phyloP scores from a whole-genome alignment of 2,113 vertebrate species.

The Dunckerocampus dactyliophorus region DNA sequence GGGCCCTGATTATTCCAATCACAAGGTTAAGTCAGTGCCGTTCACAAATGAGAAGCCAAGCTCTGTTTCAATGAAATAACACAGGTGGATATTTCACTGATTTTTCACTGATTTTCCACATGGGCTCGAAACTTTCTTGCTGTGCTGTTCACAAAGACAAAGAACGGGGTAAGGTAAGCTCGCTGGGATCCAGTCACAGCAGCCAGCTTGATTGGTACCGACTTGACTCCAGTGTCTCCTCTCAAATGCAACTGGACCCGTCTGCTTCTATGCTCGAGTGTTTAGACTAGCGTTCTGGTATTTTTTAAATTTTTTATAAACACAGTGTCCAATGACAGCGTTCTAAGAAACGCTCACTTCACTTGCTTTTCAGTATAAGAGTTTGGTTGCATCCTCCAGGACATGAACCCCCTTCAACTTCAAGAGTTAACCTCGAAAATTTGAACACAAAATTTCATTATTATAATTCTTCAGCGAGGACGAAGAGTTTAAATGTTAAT shows the following conservation, averaged over 20 bases:
- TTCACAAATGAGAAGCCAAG: conserved; percentile 40
- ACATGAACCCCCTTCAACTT: conserved; percentile 29
- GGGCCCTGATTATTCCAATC: conserved; percentile 51
- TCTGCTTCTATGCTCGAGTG: neutral
- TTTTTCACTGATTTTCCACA: conserved; percentile 41
- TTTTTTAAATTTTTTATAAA: neutral
- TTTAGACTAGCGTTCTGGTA: conserved; percentile 1
- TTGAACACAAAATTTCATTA: conserved; percentile 10
- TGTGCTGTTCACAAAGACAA: conserved; percentile 18
- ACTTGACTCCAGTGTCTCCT: neutral
- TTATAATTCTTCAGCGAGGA: conserved; percentile 16
- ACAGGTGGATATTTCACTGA: conserved; percentile 49
- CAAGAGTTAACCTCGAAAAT: conserved; percentile 33
- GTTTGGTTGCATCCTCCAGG: neutral
- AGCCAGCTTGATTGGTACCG: conserved; percentile 3
- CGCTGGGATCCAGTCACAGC: conserved; percentile 7
- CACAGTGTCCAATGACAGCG: neutral
- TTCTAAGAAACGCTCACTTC: neutral
- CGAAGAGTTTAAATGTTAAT: neutral
- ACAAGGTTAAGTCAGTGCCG: conserved; percentile 50
- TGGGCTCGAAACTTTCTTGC: conserved; percentile 18
- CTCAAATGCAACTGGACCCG: neutral
- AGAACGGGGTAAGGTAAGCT: neutral
- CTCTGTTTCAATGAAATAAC: conserved; percentile 48
- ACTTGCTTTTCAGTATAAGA: neutral